phyloP scores from a whole-genome alignment of 92 coral and sea anemone species.

The Anthopleura xanthogrammica region DNA sequence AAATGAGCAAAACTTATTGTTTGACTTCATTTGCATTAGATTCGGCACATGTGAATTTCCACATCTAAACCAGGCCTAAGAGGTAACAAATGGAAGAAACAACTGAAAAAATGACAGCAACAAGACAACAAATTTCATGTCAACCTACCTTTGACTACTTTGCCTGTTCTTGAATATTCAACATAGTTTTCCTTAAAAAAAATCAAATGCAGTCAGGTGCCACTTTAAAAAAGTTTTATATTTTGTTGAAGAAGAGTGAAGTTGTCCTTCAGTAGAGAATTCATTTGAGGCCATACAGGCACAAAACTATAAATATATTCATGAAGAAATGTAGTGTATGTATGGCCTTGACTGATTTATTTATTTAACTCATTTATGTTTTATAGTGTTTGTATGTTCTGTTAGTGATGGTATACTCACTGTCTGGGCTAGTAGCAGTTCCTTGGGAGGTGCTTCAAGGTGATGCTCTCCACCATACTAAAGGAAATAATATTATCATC shows the following conservation, averaged over 20 bases:
- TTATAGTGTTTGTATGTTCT: neutral
- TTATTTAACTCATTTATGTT: too few relatives aligned
- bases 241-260: too few relatives aligned
- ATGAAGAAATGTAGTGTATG: too few relatives aligned
- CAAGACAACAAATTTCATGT: neutral
- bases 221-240: neutral
- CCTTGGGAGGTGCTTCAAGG: constrained; percentile 86
- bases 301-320: too few relatives aligned
- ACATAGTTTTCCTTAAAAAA: constrained; percentile 84
- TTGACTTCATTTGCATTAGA: too few relatives aligned
- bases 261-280: too few relatives aligned
- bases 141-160: constrained; percentile 76
- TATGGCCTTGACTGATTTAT: too few relatives aligned
- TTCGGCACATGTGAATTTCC: too few relatives aligned
- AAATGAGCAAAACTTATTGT: too few relatives aligned
- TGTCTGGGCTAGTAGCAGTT: constrained; percentile 91
- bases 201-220: neutral
- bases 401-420: constrained; percentile 41
- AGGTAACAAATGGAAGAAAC: neutral
- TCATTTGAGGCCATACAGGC: too few relatives aligned
- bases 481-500: neutral
- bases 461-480: constrained; percentile 99
- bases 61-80: too few relatives aligned
- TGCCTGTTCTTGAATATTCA: constrained; percentile 97
- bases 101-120: neutral